Base-by-base conservation (phyloP, 2,797 vertebrate species). In the Neostethus bicornis region DNA sequence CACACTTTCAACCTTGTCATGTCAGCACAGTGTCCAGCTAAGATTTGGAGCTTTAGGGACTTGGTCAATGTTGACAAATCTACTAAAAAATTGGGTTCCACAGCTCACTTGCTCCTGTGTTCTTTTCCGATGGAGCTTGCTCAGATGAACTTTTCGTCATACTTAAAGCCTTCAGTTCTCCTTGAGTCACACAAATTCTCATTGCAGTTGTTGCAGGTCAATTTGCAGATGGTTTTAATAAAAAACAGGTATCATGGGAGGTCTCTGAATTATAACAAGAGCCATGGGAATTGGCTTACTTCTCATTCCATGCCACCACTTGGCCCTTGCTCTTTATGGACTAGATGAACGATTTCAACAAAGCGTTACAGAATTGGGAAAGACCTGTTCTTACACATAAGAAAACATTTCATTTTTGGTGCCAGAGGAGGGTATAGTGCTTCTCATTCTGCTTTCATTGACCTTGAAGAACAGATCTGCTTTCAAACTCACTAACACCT, bases 401-500 rank as follows among this genome's bases (percentile, higher is more conserved):
- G 69, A 81, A 82, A 74, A 73, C 26, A 58, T 79, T 78, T 73
- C 21, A 54, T 81, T 80, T 65, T 66, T 68, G 65, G 73, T 80
- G 75, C 73, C 51, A 61, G 66, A 77, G 58, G 70, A 82, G 65
- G 66, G 78, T 63, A 80, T 69, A 81, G 73, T 68, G 84, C 74
- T 84, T 85, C 72, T 86, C 73, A 77, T 84, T 11, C 56, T 42
- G 78, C 80, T 81, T 7, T 46, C 59, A 25, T 63, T 35, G 79
- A 79, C 88, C 87, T 90, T 92, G 85, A 84, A 55, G 80, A 69
- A 63, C 84, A 74, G 86, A 89, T 88, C 89, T 89, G 89, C 86
- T 91, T 91, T 91, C 87, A 89, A 80, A 89, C 89, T 90, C 79
- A 26, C 79, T 84, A 87, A 90, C 80, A 77, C 81, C 83, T 89